These are phyloP conservation scores for Chiroxiphia lanceolata DNA, from an alignment of 2,797 vertebrate genomes.

Conservation along the genomic window DNA sequence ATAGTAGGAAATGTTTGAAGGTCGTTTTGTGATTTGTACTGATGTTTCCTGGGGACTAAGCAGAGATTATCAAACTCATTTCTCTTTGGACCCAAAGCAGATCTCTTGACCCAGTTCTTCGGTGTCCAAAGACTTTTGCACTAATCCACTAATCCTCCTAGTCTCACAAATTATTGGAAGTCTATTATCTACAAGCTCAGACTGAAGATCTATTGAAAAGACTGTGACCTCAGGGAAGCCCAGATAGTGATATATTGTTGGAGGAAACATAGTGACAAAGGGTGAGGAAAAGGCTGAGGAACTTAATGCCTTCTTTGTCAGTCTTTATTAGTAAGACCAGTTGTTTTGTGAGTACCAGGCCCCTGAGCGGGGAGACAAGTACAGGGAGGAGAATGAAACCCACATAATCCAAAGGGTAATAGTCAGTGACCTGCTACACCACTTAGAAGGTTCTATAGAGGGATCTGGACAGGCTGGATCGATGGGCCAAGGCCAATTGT, in stretches of 20 bases:
- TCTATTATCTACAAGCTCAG: not conserved
- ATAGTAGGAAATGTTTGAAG: not conserved
- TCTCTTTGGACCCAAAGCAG: constrained; percentile 31
- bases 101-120: not conserved
- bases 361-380: not conserved
- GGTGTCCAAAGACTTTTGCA: not conserved
- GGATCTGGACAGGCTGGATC: not conserved
- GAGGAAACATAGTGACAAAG: not conserved
- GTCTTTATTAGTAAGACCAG: not conserved
- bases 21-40: not conserved
- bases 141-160: constrained; percentile 36
- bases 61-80: constrained; percentile 37
- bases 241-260: not conserved
- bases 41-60: not conserved
- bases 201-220: not conserved
- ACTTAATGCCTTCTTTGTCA: not conserved
- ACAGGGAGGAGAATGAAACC: not conserved
- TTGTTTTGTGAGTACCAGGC: not conserved
- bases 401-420: not conserved
- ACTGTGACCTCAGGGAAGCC: not conserved
- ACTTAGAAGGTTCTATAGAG: not conserved
- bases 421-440: not conserved
- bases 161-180: constrained; percentile 33
- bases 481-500: not conserved
- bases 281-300: not conserved